These are phyloP conservation scores for Rapana venosa DNA, from an alignment of 2,888 invertebrate species.

Conservation along the genomic window DNA sequence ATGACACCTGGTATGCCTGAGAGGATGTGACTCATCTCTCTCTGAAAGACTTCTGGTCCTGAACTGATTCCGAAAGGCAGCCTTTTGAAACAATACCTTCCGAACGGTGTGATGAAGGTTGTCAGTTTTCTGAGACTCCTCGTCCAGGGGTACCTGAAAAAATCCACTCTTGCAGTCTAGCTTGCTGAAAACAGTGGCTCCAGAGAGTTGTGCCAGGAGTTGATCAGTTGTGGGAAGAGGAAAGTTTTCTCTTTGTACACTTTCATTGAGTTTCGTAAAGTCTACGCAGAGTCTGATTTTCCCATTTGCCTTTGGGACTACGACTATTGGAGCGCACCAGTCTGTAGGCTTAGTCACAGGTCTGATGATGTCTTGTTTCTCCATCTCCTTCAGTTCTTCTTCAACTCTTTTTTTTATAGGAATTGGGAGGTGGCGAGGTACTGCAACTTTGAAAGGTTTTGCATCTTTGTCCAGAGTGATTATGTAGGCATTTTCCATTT, in stretches of 20 bases:
- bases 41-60: conserved; percentile 32
- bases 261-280: background rate
- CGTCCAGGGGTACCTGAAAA: background rate
- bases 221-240: conserved; percentile 23
- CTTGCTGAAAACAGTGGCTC: conserved; percentile 24
- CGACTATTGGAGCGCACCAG: conserved; percentile 21
- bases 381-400: conserved; percentile 25
- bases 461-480: conserved; percentile 21
- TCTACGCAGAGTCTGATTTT: conserved; percentile 6
- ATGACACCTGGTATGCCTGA: conserved; percentile 6
- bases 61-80: conserved; percentile 41
- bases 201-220: conserved; percentile 8
- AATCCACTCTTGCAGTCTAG: conserved; percentile 30
- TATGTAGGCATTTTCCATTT: background rate
- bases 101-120: conserved; percentile 31
- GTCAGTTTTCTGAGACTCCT: too few relatives aligned
- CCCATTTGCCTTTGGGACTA: background rate
- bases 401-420: conserved; percentile 25
- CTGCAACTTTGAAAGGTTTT: conserved; percentile 21
- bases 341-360: conserved; percentile 32
- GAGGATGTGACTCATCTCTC: conserved; percentile 37
- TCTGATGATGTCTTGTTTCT: conserved; percentile 20
- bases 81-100: conserved; percentile 25
- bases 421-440: conserved; percentile 19
- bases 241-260: conserved; percentile 19